Percentiles rank a stretch among this genome's conserved stretches.
These are phyloP conservation scores for Synanthedon andrenaeformis DNA, from an alignment of 2,888 invertebrate species.

Conservation along the genomic window DNA sequence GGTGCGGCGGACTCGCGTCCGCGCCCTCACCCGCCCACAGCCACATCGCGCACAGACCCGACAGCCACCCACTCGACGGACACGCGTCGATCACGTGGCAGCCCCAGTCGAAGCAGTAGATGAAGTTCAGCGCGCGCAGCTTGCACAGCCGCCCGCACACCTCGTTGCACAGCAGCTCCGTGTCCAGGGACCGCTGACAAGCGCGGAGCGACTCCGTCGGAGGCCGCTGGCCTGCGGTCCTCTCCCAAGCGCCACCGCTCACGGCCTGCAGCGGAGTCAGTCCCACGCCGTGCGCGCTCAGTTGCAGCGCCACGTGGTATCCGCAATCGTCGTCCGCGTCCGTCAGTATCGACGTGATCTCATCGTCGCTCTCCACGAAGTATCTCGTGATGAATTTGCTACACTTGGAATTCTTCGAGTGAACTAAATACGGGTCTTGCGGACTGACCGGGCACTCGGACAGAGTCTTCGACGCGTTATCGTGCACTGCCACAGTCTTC, in stretches of 20 bases:
- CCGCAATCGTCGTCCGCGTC: conserved; percentile 82
- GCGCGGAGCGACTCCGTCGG: conserved; percentile 43
- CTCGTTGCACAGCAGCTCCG: conserved; percentile 60
- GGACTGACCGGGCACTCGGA: conserved; percentile 58
- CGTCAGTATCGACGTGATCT: conserved; percentile 77
- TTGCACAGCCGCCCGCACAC: conserved; percentile 60
- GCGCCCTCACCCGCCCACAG: conserved; percentile 52
- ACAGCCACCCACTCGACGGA: conserved; percentile 61
- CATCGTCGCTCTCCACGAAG: conserved; percentile 78
- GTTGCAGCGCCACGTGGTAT: conserved; percentile 79
- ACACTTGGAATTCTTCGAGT: conserved; percentile 69
- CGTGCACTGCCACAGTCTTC: conserved; percentile 61
- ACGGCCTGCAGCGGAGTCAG: conserved; percentile 76
- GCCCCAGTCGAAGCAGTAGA: conserved; percentile 68
- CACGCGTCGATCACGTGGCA: conserved; percentile 66
- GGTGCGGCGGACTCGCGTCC: conserved; percentile 41
- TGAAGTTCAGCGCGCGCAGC: conserved; percentile 51
- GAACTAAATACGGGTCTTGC: conserved; percentile 62
- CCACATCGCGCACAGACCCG: conserved; percentile 67
- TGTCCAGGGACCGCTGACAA: conserved; percentile 56
- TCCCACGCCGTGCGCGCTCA: conserved; percentile 79
- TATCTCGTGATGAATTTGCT: conserved; percentile 76
- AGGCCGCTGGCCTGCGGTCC: conserved; percentile 7
- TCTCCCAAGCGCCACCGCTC: conserved; percentile 57
- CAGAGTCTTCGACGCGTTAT: conserved; percentile 61